These are phyloP conservation scores for Hyposmocoma kahamanoa DNA, from an alignment of 1,140 invertebrate genomes.

Conservation along the genomic window DNA sequence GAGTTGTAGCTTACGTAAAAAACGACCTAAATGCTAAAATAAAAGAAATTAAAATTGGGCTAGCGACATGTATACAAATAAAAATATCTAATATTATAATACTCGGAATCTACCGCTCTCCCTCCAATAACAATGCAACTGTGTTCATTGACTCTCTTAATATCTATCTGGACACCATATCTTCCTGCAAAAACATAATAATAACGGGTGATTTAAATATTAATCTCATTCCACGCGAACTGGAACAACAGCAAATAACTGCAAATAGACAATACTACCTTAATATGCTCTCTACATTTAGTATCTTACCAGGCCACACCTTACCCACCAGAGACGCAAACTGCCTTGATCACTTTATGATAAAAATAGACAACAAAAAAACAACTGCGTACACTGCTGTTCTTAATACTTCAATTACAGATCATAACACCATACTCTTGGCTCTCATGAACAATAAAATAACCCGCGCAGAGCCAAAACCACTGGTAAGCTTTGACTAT, in stretches of 20 bases:
- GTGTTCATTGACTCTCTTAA: neutral
- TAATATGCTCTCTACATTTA: neutral
- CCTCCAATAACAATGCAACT: neutral
- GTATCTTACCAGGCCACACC: constrained; percentile 3
- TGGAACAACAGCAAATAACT: constrained; percentile 1
- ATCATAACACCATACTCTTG: constrained; percentile 3
- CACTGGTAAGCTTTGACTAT: constrained; percentile 1
- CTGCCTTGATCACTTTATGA: constrained; percentile 9
- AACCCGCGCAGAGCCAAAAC: neutral
- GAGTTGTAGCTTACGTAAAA: constrained; percentile 8
- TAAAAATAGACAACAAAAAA: constrained; percentile 3
- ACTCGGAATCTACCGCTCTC: constrained; percentile 11
- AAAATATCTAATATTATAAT: constrained; percentile 5
- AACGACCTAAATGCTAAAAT: neutral
- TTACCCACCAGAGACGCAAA: constrained; percentile 3
- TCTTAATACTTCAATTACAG: constrained; percentile 9
- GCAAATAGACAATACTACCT: no score
- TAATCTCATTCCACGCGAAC: neutral
- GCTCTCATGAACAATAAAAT: neutral
- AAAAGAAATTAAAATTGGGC: neutral
- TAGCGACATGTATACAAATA: constrained; percentile 1
- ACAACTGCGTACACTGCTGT: neutral
- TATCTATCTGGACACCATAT: neutral
- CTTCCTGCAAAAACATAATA: neutral
- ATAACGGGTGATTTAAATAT: neutral